Evolutionary conservation across 2,113 vertebrate species (phyloP).

Genomic region (Oxyruncus cristatus): DNA sequence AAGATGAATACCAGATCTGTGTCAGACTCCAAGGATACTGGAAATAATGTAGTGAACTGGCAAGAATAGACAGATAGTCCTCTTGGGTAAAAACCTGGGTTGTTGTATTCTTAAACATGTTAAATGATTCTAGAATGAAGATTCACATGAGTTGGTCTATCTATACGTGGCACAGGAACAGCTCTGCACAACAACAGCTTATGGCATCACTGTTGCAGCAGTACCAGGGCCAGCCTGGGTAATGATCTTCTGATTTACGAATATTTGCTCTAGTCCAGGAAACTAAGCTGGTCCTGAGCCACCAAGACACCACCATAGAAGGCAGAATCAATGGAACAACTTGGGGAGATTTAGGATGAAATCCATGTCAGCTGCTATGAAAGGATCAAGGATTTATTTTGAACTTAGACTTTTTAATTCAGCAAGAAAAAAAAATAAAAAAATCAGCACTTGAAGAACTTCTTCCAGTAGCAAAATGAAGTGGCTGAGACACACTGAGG

Average conservation of each 20-base stretch:
- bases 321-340: neutral
- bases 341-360: neutral
- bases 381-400: neutral
- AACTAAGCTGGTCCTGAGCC: neutral
- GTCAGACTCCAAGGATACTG: neutral
- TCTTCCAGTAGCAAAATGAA: neutral
- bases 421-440: neutral
- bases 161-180: neutral
- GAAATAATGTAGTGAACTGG: neutral
- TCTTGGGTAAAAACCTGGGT: neutral
- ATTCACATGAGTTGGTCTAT: neutral
- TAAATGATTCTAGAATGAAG: neutral
- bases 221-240: neutral
- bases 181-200: neutral
- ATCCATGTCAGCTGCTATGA: neutral
- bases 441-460: neutral
- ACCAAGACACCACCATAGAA: neutral
- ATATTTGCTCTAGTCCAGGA: neutral
- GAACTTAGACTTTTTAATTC: neutral
- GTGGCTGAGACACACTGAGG: neutral
- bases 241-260: neutral
- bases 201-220: fast-evolving
- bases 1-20: neutral
- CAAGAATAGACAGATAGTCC: neutral
- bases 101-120: neutral